Evolutionary conservation across 2,888 invertebrate species (phyloP).

Genomic region (Cephonodes hylas): DNA sequence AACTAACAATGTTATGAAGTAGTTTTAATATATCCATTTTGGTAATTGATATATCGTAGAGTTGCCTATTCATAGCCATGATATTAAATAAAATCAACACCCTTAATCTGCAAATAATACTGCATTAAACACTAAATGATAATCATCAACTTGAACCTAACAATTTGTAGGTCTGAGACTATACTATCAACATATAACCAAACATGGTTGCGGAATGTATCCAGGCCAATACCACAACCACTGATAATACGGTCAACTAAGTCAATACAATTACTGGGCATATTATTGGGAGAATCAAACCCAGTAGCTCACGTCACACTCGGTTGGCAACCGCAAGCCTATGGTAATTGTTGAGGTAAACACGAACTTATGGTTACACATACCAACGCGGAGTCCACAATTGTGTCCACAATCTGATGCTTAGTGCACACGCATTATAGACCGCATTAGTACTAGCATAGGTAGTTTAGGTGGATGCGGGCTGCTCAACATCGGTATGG

Average conservation of each 20-base stretch:
- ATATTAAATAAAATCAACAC: too few species aligned
- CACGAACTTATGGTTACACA: constrained; percentile 3
- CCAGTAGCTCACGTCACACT: neutral
- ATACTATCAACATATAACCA: neutral
- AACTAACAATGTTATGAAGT: too few species aligned
- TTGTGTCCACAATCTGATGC: neutral
- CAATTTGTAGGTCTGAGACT: neutral
- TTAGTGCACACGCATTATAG: neutral
- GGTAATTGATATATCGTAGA: too few species aligned
- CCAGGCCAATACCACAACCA: neutral
- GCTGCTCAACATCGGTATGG: too few species aligned
- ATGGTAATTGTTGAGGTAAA: constrained; percentile 9
- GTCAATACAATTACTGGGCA: neutral
- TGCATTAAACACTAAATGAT: too few species aligned
- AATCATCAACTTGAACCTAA: too few species aligned
- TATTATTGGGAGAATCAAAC: constrained; percentile 4
- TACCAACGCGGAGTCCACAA: constrained; percentile 9
- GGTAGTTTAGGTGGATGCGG: too few species aligned
- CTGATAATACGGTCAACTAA: neutral
- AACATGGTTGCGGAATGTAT: neutral
- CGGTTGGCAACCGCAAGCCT: neutral
- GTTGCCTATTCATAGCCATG: too few species aligned
- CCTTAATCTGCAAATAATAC: too few species aligned
- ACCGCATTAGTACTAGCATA: neutral
- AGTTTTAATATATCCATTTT: too few species aligned